A percentile compares a stretch with the other conserved stretches of the same genome.
phyloP scores from a whole-genome alignment of 2,888 invertebrate genomes.

The Zhuqinia jingwanae region DNA sequence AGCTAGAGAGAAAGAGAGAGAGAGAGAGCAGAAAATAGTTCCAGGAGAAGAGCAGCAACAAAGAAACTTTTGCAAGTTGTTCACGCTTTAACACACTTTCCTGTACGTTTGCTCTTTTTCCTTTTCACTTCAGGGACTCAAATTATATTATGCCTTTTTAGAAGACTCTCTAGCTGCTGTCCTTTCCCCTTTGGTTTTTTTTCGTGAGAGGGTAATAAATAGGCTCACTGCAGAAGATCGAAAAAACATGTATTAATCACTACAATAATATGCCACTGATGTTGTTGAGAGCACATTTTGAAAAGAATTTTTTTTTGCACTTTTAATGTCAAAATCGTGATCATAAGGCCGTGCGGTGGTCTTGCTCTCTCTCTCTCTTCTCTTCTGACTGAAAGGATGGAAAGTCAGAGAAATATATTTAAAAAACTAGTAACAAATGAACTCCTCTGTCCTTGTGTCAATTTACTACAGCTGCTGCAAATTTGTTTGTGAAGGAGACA shows the following conservation, averaged over 20 bases:
- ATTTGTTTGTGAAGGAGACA: neutral
- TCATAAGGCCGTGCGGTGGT: constrained; percentile 52
- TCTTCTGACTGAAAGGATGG: too few species aligned
- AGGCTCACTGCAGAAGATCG: neutral
- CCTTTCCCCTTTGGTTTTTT: neutral
- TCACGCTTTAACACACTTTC: constrained; percentile 33
- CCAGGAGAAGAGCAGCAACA: constrained; percentile 27
- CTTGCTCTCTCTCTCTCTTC: neutral
- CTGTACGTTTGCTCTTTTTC: neutral
- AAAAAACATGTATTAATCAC: neutral
- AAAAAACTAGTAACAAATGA: too few species aligned
- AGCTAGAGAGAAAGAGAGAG: too few species aligned
- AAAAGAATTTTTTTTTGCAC: neutral
- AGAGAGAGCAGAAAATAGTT: neutral
- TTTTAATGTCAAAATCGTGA: constrained; percentile 48
- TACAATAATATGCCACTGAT: too few species aligned
- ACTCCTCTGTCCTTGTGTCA: too few species aligned
- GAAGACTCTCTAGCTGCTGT: neutral
- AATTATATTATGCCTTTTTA: neutral
- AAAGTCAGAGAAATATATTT: too few species aligned
- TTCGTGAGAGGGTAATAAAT: neutral
- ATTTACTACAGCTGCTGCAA: too few species aligned
- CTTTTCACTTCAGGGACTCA: neutral
- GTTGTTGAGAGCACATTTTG: neutral
- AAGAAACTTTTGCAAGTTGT: constrained; percentile 56